Base-by-base conservation (phyloP, 2,888 invertebrate species). In the Drosophila leonis region DNA sequence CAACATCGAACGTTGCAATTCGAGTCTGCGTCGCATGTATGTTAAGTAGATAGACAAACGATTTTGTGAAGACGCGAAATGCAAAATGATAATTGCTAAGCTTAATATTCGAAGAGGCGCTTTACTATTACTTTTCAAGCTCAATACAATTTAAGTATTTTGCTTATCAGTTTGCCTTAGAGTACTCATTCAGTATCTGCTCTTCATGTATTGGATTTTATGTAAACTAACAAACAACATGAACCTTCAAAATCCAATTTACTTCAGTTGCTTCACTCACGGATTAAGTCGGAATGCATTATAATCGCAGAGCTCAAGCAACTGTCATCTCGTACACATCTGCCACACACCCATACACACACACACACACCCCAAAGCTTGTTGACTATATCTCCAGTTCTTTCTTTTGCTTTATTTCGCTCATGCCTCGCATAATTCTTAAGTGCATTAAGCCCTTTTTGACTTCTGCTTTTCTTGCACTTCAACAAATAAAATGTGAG, bases 361-460 rank as follows among this genome's bases (percentile, higher is more conserved):
- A 15, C 4, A 12, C 49, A 27, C n/a, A 12, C 9, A n/a, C 54
- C 44, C 51, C 18, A 27, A 13, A 18, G 54, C 65, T 52, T 70
- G 70, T 70, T 72, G 70, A 61, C 60, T 70, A 70, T 60, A 60
- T 44, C 33, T 44, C 5, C 27, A 56, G 64, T 52, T 55, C 42
- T 64, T 55, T 35, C 56, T 42, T 59, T 61, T 51, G 54, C 57
- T 65, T 74, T 69, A 65, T 39, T 39, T 52, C 41, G 57, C 65
- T 61, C 82, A 82, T 70, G 82, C 71, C 65, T 82, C 73, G 65
- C 76, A 77, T 82, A 74, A 82, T 75, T 74, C 65, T 54, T 60
- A 69, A 83, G 83, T 87, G 85, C 83, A 83, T 87, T 87, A 87
- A 49, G 65, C 66, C 79, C 74, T 72, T 72, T 75, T 82, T 69